A percentile compares a stretch with the other conserved stretches of the same genome.
These are phyloP conservation scores for Apodemia zela DNA, from an alignment of 2,888 invertebrate species.

Conservation along the genomic window DNA sequence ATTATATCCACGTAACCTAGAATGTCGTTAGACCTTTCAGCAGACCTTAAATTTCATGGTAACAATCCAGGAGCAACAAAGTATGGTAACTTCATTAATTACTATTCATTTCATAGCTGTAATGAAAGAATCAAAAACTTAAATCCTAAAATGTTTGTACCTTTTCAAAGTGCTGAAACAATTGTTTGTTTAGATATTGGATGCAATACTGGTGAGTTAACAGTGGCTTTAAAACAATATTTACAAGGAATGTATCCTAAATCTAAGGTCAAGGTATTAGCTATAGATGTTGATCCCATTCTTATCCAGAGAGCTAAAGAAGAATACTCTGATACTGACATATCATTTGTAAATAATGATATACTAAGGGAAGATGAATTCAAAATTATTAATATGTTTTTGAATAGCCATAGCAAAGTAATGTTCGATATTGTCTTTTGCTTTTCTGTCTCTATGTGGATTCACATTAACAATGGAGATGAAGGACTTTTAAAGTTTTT, in stretches of 20 bases:
- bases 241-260: conserved; percentile 59
- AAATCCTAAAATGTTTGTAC: conserved; percentile 55
- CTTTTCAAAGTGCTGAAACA: conserved; percentile 32
- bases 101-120: conserved; percentile 89
- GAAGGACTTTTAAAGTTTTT: conserved; percentile 84
- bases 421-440: conserved; percentile 86
- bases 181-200: conserved; percentile 85
- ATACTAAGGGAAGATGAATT: conserved; percentile 73
- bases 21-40: not conserved
- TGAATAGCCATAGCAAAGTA: conserved; percentile 54
- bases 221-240: conserved; percentile 77
- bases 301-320: conserved; percentile 85
- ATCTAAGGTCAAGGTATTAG: conserved; percentile 75
- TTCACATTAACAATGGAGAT: conserved; percentile 92
- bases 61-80: conserved; percentile 88
- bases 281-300: conserved; percentile 86
- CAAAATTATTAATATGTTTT: conserved; percentile 61
- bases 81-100: conserved; percentile 93
- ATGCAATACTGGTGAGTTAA: conserved; percentile 90
- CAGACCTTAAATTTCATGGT: conserved; percentile 54
- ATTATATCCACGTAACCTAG: not conserved
- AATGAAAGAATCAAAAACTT: conserved; percentile 84
- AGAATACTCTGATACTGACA: conserved; percentile 57
- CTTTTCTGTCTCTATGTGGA: conserved; percentile 95
- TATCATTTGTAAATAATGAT: conserved; percentile 81